phyloP scores from a whole-genome alignment of 2,797 vertebrate genomes.

The Microchirus variegatus region DNA sequence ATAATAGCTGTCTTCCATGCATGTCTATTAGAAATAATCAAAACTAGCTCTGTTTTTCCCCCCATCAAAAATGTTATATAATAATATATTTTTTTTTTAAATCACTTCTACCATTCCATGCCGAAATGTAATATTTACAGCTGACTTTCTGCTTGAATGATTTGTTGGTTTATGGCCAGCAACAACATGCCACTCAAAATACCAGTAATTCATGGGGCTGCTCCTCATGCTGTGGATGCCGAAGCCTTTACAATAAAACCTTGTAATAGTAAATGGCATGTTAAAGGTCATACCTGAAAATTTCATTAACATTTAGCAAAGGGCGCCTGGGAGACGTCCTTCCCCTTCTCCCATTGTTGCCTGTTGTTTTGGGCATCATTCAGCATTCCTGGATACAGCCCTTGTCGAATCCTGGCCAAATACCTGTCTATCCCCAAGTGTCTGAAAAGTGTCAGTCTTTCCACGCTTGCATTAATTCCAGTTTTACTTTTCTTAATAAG shows the following conservation, averaged over 20 bases:
- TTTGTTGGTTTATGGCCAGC: conserved; percentile 36
- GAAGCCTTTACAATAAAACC: conserved; percentile 35
- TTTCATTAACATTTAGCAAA: conserved; percentile 36
- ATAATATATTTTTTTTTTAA: too few species aligned
- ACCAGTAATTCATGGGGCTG: not conserved
- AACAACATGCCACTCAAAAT: conserved; percentile 23
- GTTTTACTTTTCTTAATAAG: not conserved
- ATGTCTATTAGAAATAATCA: too few species aligned
- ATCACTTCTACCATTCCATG: conserved; percentile 6
- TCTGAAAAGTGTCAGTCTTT: conserved; percentile 42
- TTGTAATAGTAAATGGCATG: conserved; percentile 26
- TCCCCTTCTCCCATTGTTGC: conserved; percentile 22
- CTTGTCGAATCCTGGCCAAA: conserved; percentile 36
- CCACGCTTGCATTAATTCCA: not conserved
- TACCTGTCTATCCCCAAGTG: conserved; percentile 52
- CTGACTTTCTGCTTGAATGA: conserved; percentile 24
- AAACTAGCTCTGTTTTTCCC: too few species aligned
- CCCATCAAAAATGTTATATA: conserved; percentile 2
- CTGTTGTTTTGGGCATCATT: conserved; percentile 54
- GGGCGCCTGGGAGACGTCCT: conserved; percentile 9
- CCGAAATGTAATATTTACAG: conserved; percentile 25
- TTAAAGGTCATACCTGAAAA: conserved; percentile 40
- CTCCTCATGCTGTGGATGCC: conserved; percentile 21
- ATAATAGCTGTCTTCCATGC: conserved; percentile 17
- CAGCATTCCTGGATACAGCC: conserved; percentile 53